These are phyloP conservation scores for Menidia beryllina DNA, from an alignment of 2,113 vertebrate genomes.

Conservation along the genomic window DNA sequence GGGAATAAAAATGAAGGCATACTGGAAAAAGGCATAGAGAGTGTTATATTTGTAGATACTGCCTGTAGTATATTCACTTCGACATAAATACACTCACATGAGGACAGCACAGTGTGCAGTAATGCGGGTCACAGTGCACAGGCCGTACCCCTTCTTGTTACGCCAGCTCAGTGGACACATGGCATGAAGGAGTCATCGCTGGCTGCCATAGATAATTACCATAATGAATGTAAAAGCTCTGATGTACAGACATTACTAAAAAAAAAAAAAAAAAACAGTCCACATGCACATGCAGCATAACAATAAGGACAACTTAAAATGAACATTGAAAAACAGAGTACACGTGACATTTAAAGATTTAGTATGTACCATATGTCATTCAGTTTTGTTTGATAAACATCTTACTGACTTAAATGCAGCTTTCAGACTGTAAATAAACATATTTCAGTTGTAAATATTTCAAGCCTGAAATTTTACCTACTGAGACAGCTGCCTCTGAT, in stretches of 20 bases:
- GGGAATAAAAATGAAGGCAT: conserved; percentile 10
- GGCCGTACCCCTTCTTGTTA: conserved; percentile 57
- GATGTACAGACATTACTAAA: conserved; percentile 35
- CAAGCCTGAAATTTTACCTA: conserved; percentile 75
- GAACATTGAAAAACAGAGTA: conserved; percentile 27
- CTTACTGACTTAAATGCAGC: conserved; percentile 30
- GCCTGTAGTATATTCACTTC: conserved; percentile 36
- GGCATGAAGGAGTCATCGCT: conserved; percentile 65
- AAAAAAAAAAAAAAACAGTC: conserved; percentile 58
- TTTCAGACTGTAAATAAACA: conserved; percentile 74
- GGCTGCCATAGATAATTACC: conserved; percentile 71
- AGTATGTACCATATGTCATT: conserved; percentile 5
- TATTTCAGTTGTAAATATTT: conserved; percentile 76
- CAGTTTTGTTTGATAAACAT: conserved; percentile 10
- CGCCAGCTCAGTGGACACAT: conserved; percentile 60
- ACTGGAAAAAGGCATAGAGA: conserved; percentile 24
- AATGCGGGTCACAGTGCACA: conserved; percentile 32
- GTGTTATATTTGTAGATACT: conserved; percentile 46
- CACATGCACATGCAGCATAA: conserved; percentile 25
- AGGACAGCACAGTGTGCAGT: conserved; percentile 7
- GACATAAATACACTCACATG: conserved; percentile 39
- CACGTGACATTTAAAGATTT: conserved; percentile 2
- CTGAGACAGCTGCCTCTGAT: conserved; percentile 58
- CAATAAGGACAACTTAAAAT: conserved; percentile 47
- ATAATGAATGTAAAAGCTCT: conserved; percentile 69